Conservation (phyloP, 1,140 invertebrate species). For the Conus ventricosus region DNA sequence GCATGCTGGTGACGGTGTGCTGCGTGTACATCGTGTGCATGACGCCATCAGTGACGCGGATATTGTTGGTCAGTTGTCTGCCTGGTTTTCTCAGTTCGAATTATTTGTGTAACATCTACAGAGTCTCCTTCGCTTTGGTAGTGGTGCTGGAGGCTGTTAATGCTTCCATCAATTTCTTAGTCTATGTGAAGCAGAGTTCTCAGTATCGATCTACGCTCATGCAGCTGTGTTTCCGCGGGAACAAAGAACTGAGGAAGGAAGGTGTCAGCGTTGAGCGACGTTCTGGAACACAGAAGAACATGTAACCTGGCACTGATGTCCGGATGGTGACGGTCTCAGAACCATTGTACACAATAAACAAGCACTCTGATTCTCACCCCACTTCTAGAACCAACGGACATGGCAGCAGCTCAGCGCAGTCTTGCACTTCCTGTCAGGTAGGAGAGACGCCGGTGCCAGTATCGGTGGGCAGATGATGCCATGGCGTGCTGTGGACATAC, state of each 20-base stretch:
- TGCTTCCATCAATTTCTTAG: not conserved
- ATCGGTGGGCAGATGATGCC: no score
- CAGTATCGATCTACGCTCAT: not conserved
- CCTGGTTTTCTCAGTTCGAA: not conserved
- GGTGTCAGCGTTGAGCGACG: no score
- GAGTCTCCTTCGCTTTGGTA: not conserved
- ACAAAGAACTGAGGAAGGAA: no score
- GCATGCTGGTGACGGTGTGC: slow-evolving; percentile 21
- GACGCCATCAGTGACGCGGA: not conserved
- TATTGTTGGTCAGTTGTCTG: not conserved
- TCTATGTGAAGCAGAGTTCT: slow-evolving; percentile 1
- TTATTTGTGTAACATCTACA: not conserved
- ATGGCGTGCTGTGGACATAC: no score
- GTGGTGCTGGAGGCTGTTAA: not conserved
- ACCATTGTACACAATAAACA: not conserved
- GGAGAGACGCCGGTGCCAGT: no score
- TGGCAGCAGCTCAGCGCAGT: no score
- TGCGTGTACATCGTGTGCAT: not conserved
- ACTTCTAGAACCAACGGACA: no score
- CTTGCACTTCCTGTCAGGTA: no score
- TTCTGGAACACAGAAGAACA: no score
- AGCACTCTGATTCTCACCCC: no score
- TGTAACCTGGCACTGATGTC: not conserved
- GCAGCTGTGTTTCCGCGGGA: not conserved
- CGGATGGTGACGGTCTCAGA: not conserved